Base-by-base conservation (phyloP, 2,888 invertebrate species). In the Mystacides longicornis region DNA sequence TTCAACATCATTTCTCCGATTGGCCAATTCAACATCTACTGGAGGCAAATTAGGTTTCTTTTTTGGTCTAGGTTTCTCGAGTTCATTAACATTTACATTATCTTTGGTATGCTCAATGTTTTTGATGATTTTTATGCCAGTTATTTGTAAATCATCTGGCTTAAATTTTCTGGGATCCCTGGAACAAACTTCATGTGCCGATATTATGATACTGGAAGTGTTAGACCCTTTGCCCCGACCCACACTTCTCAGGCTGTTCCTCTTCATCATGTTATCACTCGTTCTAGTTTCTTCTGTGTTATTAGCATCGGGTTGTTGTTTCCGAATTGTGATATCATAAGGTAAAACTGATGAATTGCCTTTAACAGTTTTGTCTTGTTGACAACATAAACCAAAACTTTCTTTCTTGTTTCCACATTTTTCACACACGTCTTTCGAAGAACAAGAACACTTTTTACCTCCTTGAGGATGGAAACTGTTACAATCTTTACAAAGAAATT, bases 11-110 rank as follows among this genome's bases (percentile, higher is more conserved):
- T 48, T 51, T 20, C 54, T 50, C 21, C 58, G 58, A 33, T 60
- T 60, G 3, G 60, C 60, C 19, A 60, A 45, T 18, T 60, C 60
- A 4, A 60, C 58, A 46, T 60, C 58, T 7, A 60, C 58, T 1
- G 58, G 60, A 27, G 54, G 43, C 20, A 60, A 43, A 56, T 60
- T 56, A 1, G 56, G 58, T 21, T 58, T 60, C 37, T 58, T 60
- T 31, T 56, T 54, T 19, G 46, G 23, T 42, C 48, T 48, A 1
- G 20, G 33, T 19, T 55, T 53, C 11, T 14, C 5, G n/a, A 20
- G 22, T 16, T n/a, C 18, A 1, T 37, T 37, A 16, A 22, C 42
- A 19, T 37, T 52, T 51, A 23, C 43, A 54, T 51, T 47, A 3
- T 33, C 16, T 16, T 18, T 22, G 9, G 4, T 23, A 4, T 16